Conservation (phyloP, 2,113 vertebrate species). For the Bufo gargarizans region DNA sequence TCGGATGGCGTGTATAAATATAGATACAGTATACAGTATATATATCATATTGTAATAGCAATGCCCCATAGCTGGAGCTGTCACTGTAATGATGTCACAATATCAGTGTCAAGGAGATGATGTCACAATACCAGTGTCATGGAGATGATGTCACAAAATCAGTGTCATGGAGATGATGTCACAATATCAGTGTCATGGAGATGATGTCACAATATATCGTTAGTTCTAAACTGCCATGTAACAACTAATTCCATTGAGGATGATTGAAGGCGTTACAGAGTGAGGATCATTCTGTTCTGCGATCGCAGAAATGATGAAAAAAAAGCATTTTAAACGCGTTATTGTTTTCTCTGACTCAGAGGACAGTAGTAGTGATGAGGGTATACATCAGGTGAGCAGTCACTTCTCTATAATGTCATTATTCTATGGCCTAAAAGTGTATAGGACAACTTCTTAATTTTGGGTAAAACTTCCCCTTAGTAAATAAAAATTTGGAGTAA, state of each 20-base stretch:
- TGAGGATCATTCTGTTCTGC: background rate
- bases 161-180: too few relatives aligned
- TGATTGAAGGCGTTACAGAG: background rate
- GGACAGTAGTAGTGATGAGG: background rate
- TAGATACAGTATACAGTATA: too few relatives aligned
- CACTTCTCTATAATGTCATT: background rate
- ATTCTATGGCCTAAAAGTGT: background rate
- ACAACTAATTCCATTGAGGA: background rate
- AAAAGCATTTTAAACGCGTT: background rate
- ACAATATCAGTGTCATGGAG: too few relatives aligned
- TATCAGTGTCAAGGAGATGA: too few relatives aligned
- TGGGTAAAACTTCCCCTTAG: background rate
- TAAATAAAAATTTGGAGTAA: background rate
- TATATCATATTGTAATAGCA: too few relatives aligned
- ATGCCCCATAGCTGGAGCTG: too few relatives aligned
- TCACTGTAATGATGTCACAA: too few relatives aligned
- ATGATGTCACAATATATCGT: too few relatives aligned
- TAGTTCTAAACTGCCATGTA: too few relatives aligned
- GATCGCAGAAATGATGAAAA: background rate
- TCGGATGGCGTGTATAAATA: too few relatives aligned
- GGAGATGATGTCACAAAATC: too few relatives aligned
- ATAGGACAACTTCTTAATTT: background rate
- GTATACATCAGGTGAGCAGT: background rate
- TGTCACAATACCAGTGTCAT: too few relatives aligned
- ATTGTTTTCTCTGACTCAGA: background rate